Base-by-base conservation (phyloP, 1,140 invertebrate genomes). In the Dreissena polymorpha region DNA sequence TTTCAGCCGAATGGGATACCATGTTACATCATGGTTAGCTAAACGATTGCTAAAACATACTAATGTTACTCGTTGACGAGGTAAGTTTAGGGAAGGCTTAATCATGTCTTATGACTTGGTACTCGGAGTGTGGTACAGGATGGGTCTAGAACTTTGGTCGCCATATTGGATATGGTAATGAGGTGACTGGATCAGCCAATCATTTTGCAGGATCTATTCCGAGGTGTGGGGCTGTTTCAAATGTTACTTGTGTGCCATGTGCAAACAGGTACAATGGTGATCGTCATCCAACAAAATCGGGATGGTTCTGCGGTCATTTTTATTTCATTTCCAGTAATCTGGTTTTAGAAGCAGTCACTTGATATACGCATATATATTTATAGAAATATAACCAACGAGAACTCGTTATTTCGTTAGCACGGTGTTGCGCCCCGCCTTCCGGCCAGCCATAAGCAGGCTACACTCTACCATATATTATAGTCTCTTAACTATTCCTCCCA, bases 101-200 rank as follows among this genome's bases (percentile, higher is more conserved):
- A 60, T 39, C 57, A 82, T 82, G 71, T 82, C 79, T 39, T 82
- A 82, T 71, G 79, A 72, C 55, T 65, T 68, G 79, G 79, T 82
- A 74, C 63, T 67, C 79, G 63, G 79, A 82, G 79, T 82, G 79
- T 82, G 79, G 63, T 80, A 50, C 18, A 80, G 57, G 70, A 71
- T 63, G 79, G 79, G 64, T 67, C 79, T 82, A 82, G 79, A 72
- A 71, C 85, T 80, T 63, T 68, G 84, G 84, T 86, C 82, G 84
- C 86, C 84, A 83, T 86, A 87, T 84, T 88, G 87, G 87, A 85
- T 80, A 82, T 71, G 81, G 83, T 82, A 87, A 78, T 82, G 74
- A 85, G 87, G 87, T 88, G 87, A 80, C 77, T 86, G 87, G 84
- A 83, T 86, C 74, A 85, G 63, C 85, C 85, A 86, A 78, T 85